phyloP scores from a whole-genome alignment of 2,888 invertebrate species.

The Hemistola chrysoprasaria region DNA sequence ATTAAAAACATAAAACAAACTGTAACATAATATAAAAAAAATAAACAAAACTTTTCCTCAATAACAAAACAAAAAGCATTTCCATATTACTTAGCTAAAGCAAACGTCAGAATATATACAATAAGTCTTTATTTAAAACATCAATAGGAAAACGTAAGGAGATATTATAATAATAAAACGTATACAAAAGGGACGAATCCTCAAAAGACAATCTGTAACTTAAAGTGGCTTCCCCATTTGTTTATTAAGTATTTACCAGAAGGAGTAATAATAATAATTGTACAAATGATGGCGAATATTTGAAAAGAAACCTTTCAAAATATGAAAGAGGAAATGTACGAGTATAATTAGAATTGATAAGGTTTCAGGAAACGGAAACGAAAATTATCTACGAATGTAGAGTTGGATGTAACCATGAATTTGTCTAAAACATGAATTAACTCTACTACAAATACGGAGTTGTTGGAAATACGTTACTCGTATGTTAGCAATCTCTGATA shows the following conservation, averaged over 20 bases:
- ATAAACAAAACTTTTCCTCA: slow-evolving; percentile 21
- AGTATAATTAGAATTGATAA: slow-evolving; percentile 68
- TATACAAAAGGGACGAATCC: slow-evolving; percentile 28
- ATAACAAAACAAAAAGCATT: slow-evolving; percentile 18
- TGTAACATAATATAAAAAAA: slow-evolving; percentile 26
- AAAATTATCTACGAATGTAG: too few relatives aligned
- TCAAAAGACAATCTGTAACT: slow-evolving; percentile 41
- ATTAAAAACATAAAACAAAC: too few relatives aligned
- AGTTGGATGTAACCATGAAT: too few relatives aligned
- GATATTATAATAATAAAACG: slow-evolving; percentile 46
- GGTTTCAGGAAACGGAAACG: slow-evolving; percentile 58
- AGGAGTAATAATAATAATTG: slow-evolving; percentile 41
- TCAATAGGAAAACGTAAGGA: slow-evolving; percentile 32
- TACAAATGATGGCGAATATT: slow-evolving; percentile 41
- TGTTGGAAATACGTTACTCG: too few relatives aligned
- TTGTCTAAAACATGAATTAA: too few relatives aligned
- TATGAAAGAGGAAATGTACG: slow-evolving; percentile 51
- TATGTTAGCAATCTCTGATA: too few relatives aligned
- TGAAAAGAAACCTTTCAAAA: slow-evolving; percentile 55
- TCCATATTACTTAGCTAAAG: slow-evolving; percentile 31
- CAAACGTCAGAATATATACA: slow-evolving; percentile 34
- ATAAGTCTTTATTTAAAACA: slow-evolving; percentile 13
- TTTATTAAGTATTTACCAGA: slow-evolving; percentile 44
- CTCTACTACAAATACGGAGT: too few relatives aligned
- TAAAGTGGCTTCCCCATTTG: slow-evolving; percentile 34